phyloP scores from a whole-genome alignment of 2,113 vertebrate species.

The Melozone crissalis region DNA sequence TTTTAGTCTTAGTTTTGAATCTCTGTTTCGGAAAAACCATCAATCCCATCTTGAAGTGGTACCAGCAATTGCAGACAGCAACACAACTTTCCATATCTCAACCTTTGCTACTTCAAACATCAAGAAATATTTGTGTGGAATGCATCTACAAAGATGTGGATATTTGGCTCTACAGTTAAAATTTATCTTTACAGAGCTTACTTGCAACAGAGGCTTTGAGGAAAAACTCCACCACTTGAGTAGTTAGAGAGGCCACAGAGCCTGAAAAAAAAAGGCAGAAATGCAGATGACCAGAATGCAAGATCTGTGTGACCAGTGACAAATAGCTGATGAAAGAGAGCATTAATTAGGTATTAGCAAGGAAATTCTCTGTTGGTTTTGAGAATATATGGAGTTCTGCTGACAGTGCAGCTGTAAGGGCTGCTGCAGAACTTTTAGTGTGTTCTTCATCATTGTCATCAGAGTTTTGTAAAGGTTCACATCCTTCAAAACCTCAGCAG shows the following conservation, averaged over 20 bases:
- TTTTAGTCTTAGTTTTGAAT: not conserved
- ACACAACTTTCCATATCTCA: not conserved
- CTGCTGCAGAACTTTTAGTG: not conserved
- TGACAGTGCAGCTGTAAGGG: not conserved
- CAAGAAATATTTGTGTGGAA: not conserved
- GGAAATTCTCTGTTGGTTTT: not conserved
- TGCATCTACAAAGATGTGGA: not conserved
- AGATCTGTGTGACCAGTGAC: not conserved
- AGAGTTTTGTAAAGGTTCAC: not conserved
- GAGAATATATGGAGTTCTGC: not conserved
- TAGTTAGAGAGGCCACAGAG: not conserved
- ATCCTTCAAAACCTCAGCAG: not conserved
- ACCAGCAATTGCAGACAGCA: not conserved
- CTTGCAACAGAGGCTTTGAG: not conserved
- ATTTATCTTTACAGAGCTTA: not conserved
- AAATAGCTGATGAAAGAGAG: not conserved
- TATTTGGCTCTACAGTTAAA: not conserved
- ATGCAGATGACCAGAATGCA: not conserved
- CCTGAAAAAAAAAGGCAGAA: not conserved
- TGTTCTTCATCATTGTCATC: not conserved
- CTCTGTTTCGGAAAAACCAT: not conserved
- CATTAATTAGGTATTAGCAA: not conserved
- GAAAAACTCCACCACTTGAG: rapidly evolving
- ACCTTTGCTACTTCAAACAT: not conserved
- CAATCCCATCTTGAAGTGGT: not conserved